These are phyloP conservation scores for Lepas anatifera DNA, from an alignment of 2,888 invertebrate genomes.

Conservation along the genomic window DNA sequence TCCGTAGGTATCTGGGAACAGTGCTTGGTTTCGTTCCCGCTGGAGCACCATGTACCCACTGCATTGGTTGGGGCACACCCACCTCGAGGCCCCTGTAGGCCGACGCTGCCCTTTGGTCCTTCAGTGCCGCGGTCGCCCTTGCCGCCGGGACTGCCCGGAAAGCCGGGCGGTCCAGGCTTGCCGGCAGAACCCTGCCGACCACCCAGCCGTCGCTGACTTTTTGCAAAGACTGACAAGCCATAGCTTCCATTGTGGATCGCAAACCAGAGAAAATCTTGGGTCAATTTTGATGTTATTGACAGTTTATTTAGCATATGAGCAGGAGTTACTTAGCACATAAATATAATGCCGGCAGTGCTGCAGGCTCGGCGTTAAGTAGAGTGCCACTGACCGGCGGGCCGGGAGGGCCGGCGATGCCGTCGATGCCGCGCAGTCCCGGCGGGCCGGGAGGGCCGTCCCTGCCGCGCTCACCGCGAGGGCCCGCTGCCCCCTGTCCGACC, in stretches of 20 bases:
- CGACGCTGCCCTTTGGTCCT: slow-evolving; percentile 69
- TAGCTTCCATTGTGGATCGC: too few relatives aligned
- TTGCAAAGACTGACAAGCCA: too few relatives aligned
- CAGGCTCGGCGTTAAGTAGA: too few relatives aligned
- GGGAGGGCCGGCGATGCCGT: slow-evolving; percentile 65
- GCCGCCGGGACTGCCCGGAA: slow-evolving; percentile 64
- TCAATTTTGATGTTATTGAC: too few relatives aligned
- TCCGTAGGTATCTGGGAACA: too few relatives aligned
- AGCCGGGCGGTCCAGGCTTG: slow-evolving; percentile 71
- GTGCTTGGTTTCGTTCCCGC: too few relatives aligned
- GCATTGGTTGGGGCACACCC: slow-evolving; percentile 20
- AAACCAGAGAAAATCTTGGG: too few relatives aligned
- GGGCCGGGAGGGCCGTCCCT: slow-evolving; percentile 65
- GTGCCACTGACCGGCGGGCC: slow-evolving; percentile 50
- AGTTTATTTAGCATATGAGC: too few relatives aligned
- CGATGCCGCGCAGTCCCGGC: slow-evolving; percentile 62
- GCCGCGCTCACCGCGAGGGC: slow-evolving; percentile 70
- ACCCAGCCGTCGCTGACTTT: too few relatives aligned
- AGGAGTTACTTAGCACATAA: too few relatives aligned
- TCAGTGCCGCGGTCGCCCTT: slow-evolving; percentile 64
- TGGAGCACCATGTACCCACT: too few relatives aligned
- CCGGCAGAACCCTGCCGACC: slow-evolving; percentile 54
- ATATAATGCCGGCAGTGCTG: too few relatives aligned
- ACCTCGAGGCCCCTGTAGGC: slow-evolving; percentile 64
- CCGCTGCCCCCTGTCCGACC: slow-evolving; percentile 67